Base-by-base conservation (phyloP, 2,888 invertebrate genomes). In the Rhagophthalmus giganteus region DNA sequence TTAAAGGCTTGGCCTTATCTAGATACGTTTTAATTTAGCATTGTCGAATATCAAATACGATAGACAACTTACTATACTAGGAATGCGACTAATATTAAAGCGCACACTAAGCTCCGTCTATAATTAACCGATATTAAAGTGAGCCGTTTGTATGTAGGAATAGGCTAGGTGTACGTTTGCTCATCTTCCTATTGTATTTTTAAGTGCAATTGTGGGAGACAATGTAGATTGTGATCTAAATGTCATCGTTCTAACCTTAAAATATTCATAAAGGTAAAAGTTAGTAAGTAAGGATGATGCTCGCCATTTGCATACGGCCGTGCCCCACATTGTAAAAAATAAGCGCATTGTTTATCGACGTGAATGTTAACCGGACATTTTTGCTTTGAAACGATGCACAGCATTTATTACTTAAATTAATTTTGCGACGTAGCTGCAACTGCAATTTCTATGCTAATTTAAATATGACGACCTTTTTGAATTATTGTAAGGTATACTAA, bases 201-300 rank as follows among this genome's bases (percentile, higher is more conserved):
- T 27, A 24, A 24, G 34, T 35, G 32, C 20, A 27, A 47, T 46
- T 46, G 44, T 37, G 16, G 30, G 42, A 48, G 47, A 53, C 53
- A 53, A 53, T 47, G 48, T 15, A 48, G 53, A 53, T 54, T 40
- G 50, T 42, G 54, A 54, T 54, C 46, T 50, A 54, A 57, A 57
- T 57, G 57, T 52, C 57, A 57, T 48, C 57, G 51, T 32, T 50
- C 55, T 58, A 61, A 59, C 62, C 62, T 62, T 60, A 62, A 62
- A 59, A 59, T 61, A 60, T 59, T 62, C 57, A 62, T 62, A 60
- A 62, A 60, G 62, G 62, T 62, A 62, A 62, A 62, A 61, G 60
- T 54, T 46, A 13, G 46, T 45, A 46, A 13, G 46, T 45, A 46
- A 57, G 54, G 54, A 54, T 54, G 57, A 51, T 45, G 48, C 44